Base-by-base conservation (phyloP, 2,888 invertebrate genomes). In the Apodemia hepburni region DNA sequence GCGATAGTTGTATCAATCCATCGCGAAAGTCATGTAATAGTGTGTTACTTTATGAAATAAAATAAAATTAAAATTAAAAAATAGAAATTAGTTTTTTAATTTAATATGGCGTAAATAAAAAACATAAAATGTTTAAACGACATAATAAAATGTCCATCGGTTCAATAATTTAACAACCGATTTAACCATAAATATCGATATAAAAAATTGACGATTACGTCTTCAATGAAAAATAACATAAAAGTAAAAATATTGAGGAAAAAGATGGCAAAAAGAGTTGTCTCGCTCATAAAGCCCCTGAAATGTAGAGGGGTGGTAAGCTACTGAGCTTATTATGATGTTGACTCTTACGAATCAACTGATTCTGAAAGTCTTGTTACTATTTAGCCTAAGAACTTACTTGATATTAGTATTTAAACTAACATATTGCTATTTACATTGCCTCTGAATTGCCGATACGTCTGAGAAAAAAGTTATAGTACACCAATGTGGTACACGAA, bases 241-340 rank as follows among this genome's bases (percentile, higher is more conserved):
- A 57, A 57, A 57, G 29, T 29, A 57, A 57, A 57, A n/a, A 29
- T 57, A 57, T 57, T 57, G 54, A 57, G 54, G 54, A 57, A 57
- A 57, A 57, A 47, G 45, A 47, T 47, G n/a, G 45, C 45, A 17
- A 17, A 47, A 47, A 57, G 54, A 57, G 54, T 57, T 57, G 29
- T 51, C 54, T 29, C 15, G 7, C 54, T 57, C 54, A n/a, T 57
- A 57, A 57, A 27, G 12, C 12, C 27, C 27, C 15, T 54, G 27
- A 54, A 54, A 54, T 22, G 54, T 54, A 27, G 22, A 54, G 27
- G 27, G 17, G 47, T 17, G 22, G 18, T 51, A 38, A 15, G 38
- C 51, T 22, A 22, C 51, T 18, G 18, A 51, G 22, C 51, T 11
- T 22, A 22, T 51, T 51, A 51, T 51, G 11, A 22, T 51, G 51